Evolutionary conservation across 2,797 vertebrate genomes (phyloP).

Genomic region (Spondyliosoma cantharus): DNA sequence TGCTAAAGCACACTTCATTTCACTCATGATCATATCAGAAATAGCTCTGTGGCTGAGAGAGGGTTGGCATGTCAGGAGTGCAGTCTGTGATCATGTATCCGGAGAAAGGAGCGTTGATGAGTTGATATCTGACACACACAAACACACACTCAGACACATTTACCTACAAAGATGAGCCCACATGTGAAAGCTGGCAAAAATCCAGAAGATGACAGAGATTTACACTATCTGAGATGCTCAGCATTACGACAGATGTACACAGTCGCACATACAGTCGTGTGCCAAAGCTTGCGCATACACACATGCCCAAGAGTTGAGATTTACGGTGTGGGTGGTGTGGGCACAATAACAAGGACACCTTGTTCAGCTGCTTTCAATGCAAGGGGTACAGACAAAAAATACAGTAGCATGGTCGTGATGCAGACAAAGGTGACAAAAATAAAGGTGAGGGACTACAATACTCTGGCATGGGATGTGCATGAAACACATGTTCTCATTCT

Average conservation of each 20-base stretch:
- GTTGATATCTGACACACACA: neutral
- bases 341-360: slow-evolving; percentile 63
- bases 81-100: slow-evolving; percentile 25
- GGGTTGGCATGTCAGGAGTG: slow-evolving; percentile 19
- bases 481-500: slow-evolving; percentile 33
- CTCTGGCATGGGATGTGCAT: slow-evolving; percentile 13
- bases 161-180: slow-evolving; percentile 18
- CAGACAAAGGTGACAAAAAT: slow-evolving; percentile 46
- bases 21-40: neutral
- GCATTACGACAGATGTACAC: slow-evolving; percentile 52
- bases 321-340: slow-evolving; percentile 62
- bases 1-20: neutral
- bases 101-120: slow-evolving; percentile 11
- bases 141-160: neutral
- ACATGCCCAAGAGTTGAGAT: slow-evolving; percentile 29
- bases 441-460: slow-evolving; percentile 25
- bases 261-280: slow-evolving; percentile 12
- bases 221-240: slow-evolving; percentile 50
- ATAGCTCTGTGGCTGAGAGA: slow-evolving; percentile 25
- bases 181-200: slow-evolving; percentile 33
- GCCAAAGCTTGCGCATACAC: slow-evolving; percentile 11
- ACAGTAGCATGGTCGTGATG: slow-evolving; percentile 11
- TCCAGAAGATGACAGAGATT: slow-evolving; percentile 56
- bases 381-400: slow-evolving; percentile 25
- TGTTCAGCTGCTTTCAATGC: slow-evolving; percentile 50